Conservation (phyloP, 2,113 vertebrate species). For the human (Homo sapiens) region GRCh38 chr2:111318001-111318500, state of each 20-base stretch:
- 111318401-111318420: no score
- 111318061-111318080: background rate
- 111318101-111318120: background rate
- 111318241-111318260: background rate
- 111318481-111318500: background rate
- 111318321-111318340: background rate
- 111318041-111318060: background rate
- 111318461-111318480: background rate
- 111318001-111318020: background rate
- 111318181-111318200: no score
- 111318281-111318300: background rate
- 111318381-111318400: background rate
- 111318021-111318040: background rate
- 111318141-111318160: background rate
- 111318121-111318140: background rate
- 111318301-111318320: no score
- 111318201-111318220: no score
- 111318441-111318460: background rate
- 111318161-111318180: background rate
- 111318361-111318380: background rate
- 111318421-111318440: background rate
- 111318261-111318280: background rate
- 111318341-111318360: background rate
- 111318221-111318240: background rate
- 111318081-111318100: background rate